A percentile compares a stretch with the other conserved stretches of the same genome.
phyloP scores from a whole-genome alignment of 2,113 vertebrate genomes.

The Antennarius striatus region DNA sequence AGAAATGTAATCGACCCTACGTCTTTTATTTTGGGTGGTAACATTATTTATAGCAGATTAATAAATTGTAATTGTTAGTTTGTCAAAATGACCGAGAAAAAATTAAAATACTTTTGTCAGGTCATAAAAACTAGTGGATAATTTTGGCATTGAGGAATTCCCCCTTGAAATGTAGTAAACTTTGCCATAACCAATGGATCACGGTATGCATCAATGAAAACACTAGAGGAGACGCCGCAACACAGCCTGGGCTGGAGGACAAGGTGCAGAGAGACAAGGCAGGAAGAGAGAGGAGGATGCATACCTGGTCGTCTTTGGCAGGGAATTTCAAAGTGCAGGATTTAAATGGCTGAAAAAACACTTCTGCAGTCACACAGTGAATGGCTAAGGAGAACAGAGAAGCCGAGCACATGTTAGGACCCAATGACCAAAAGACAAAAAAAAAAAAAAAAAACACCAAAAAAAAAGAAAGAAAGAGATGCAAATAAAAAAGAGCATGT shows the following conservation, averaged over 20 bases:
- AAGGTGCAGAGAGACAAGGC: conserved; percentile 60
- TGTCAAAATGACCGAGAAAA: background rate
- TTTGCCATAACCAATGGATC: conserved; percentile 20
- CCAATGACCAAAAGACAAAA: conserved; percentile 59
- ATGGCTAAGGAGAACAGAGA: conserved; percentile 82
- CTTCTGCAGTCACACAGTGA: conserved; percentile 83
- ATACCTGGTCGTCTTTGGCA: conserved; percentile 78
- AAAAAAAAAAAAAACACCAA: conserved; percentile 34
- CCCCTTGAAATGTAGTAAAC: background rate
- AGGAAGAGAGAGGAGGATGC: conserved; percentile 70
- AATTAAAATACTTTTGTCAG: no score
- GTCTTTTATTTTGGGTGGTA: no score
- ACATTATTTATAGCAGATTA: background rate
- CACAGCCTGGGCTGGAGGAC: conserved; percentile 52
- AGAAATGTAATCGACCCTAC: no score
- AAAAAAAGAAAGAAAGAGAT: conserved; percentile 19
- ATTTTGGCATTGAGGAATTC: background rate
- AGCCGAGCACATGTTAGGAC: conserved; percentile 81
- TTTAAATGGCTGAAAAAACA: conserved; percentile 83
- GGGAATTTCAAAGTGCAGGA: conserved; percentile 82
- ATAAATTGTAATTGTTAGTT: background rate
- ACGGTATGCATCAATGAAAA: conserved; percentile 47
- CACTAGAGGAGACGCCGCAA: conserved; percentile 32
- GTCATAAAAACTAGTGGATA: no score
- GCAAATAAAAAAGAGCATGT: conserved; percentile 49